These are phyloP conservation scores for Pogonomyrmex californicus DNA, from an alignment of 1,140 invertebrate species.

Conservation along the genomic window DNA sequence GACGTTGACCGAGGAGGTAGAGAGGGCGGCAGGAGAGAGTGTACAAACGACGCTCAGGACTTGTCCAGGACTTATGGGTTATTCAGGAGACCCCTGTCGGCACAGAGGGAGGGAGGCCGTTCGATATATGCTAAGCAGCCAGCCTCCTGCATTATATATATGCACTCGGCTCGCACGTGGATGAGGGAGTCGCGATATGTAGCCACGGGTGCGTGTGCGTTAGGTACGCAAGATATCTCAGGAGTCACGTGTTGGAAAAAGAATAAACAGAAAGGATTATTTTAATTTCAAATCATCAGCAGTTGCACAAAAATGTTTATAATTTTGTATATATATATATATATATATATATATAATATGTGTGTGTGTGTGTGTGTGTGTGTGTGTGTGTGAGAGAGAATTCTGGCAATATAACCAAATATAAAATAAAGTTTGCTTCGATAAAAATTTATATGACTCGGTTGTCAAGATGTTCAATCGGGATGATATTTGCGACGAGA, in stretches of 20 bases:
- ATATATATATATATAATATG: not conserved
- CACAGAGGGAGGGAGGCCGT: constrained; percentile 59
- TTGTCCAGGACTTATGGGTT: constrained; percentile 80
- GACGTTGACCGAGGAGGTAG: constrained; percentile 40
- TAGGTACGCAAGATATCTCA: constrained; percentile 32
- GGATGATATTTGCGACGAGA: not conserved
- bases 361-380: no score
- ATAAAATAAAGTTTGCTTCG: not conserved
- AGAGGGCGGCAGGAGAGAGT: constrained; percentile 27
- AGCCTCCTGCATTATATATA: constrained; percentile 67
- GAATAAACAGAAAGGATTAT: not conserved
- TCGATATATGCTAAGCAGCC: constrained; percentile 81
- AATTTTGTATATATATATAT: no score
- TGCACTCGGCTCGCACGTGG: constrained; percentile 63
- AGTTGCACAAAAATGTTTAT: no score
- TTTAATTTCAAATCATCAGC: not conserved
- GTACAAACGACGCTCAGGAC: constrained; percentile 73
- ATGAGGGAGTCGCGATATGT: constrained; percentile 40
- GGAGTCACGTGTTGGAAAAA: not conserved
- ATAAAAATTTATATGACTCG: not conserved
- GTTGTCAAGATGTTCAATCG: not conserved
- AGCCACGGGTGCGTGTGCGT: constrained; percentile 28
- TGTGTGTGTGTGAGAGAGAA: no score
- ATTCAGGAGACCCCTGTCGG: constrained; percentile 76
- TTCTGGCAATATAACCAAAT: not conserved